A percentile compares a stretch with the other conserved stretches of the same genome.
phyloP scores from a whole-genome alignment of 2,888 invertebrate genomes.

The Cosmopolites sordidus region DNA sequence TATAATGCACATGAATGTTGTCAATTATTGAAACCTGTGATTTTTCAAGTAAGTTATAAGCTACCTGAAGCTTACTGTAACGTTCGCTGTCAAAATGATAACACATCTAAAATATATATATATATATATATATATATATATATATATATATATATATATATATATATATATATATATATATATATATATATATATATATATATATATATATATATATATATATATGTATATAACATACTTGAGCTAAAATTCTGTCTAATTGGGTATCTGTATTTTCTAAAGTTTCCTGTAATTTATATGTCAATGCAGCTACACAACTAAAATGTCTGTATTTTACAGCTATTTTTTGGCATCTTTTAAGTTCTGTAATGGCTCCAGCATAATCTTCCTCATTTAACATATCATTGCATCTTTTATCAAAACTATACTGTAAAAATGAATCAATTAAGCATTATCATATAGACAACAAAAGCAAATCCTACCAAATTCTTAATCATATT shows the following conservation, averaged over 20 bases:
- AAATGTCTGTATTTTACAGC: constrained; percentile 83
- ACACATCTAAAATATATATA: constrained; percentile 49
- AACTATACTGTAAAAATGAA: constrained; percentile 61
- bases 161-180: no score
- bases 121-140: no score
- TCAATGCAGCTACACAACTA: constrained; percentile 84
- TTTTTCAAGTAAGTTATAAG: constrained; percentile 86
- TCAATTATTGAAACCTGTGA: constrained; percentile 85
- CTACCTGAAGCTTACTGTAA: constrained; percentile 80
- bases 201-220: no score
- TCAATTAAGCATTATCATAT: neutral
- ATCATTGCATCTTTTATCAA: constrained; percentile 78
- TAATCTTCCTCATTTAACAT: constrained; percentile 81
- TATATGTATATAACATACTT: constrained; percentile 47
- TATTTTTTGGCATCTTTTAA: constrained; percentile 82
- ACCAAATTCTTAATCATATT: constrained; percentile 75
- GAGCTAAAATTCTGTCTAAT: constrained; percentile 79
- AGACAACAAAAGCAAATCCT: constrained; percentile 36
- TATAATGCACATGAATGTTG: constrained; percentile 91
- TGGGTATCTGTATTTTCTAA: constrained; percentile 88
- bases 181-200: no score
- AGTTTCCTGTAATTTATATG: constrained; percentile 84
- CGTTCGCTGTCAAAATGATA: constrained; percentile 71
- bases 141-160: no score
- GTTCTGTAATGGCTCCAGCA: constrained; percentile 83